Percentiles rank a stretch among this genome's conserved stretches.
Evolutionary conservation across 2,888 invertebrate species (phyloP).

Genomic region (Oscheius onirici): DNA sequence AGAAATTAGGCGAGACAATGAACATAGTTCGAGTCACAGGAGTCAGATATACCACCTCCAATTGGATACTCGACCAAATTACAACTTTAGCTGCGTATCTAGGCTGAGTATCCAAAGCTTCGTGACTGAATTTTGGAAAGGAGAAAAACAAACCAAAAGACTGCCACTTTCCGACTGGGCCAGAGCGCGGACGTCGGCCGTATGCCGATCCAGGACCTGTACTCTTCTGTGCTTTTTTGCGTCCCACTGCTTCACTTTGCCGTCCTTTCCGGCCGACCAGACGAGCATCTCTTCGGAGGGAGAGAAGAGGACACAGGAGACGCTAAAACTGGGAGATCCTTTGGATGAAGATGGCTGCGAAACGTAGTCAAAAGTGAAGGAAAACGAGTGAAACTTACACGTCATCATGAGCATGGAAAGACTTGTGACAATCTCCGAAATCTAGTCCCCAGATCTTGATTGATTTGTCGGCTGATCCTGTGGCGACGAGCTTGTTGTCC

Average conservation of each 20-base stretch:
- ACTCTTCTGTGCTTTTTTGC: conserved; percentile 90
- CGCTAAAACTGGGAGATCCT: no score
- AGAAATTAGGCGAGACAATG: no score
- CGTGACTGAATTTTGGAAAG: no score
- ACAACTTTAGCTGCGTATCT: no score
- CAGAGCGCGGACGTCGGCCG: conserved; percentile 62
- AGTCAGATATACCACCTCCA: no score
- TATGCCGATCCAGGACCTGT: conserved; percentile 79
- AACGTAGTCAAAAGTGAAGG: neutral
- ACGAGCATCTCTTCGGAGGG: conserved; percentile 87
- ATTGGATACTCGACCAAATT: no score
- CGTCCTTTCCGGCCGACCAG: conserved; percentile 92
- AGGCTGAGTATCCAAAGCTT: no score
- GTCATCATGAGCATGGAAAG: conserved; percentile 94
- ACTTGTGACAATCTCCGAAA: conserved; percentile 96
- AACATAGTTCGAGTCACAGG: no score
- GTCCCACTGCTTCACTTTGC: conserved; percentile 92
- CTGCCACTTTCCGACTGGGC: conserved; percentile 55
- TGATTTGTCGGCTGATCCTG: conserved; percentile 93
- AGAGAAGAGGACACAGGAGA: conserved; percentile 88
- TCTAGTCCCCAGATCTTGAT: conserved; percentile 98
- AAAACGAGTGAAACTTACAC: conserved; percentile 69
- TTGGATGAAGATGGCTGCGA: no score
- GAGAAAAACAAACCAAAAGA: conserved; percentile 53
- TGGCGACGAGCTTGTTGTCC: conserved; percentile 81